Base-by-base conservation (phyloP, 1,140 invertebrate genomes). In the Lepidostoma basale region DNA sequence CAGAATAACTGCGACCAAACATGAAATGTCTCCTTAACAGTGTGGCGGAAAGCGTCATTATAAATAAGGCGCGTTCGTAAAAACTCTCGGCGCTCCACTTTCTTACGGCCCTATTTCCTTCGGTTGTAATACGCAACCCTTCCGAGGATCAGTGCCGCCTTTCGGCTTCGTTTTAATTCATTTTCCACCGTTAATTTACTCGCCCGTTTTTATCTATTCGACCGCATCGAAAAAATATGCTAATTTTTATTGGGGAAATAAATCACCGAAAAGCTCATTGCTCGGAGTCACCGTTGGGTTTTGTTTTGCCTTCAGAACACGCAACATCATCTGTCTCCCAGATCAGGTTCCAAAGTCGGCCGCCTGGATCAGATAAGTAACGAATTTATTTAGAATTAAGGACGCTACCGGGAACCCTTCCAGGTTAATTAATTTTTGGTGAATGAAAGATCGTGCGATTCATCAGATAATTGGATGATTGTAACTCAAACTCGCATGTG, bases 181-280 rank as follows among this genome's bases (percentile, higher is more conserved):
- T 47, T 62, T 62, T 47, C 36, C 25, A 60, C 36, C 56, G 66
- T 68, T 72, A 72, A 72, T 72, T 72, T 68, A 72, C 60, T 68
- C 28, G 64, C 60, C 42, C 40, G 40, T 33, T 49, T 62, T 66
- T 71, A 71, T 71, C 69, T 64, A 60, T 39, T 56, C 52, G 65
- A 64, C 69, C 65, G 62, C 59, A 70, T 70, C 69, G 69, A 68
- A 62, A 72, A 67, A 65, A 64, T 68, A 72, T 72, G 70, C 66
- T 64, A 72, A 72, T 72, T 64, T 49, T 33, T 44, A 66, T 44
- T 49, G 25, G 54, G 54, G 14, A 26, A 62, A 68, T 72, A 72
- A 72, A 72, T 72, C 66, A 72, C 69, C 52, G 18, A 44, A 64
- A 67, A 62, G 58, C 64, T 60, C 64, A 25, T 23, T 25, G 62